A percentile compares a stretch with the other conserved stretches of the same genome.
phyloP scores from a whole-genome alignment of 2,888 invertebrate genomes.

The Thereva unica region DNA sequence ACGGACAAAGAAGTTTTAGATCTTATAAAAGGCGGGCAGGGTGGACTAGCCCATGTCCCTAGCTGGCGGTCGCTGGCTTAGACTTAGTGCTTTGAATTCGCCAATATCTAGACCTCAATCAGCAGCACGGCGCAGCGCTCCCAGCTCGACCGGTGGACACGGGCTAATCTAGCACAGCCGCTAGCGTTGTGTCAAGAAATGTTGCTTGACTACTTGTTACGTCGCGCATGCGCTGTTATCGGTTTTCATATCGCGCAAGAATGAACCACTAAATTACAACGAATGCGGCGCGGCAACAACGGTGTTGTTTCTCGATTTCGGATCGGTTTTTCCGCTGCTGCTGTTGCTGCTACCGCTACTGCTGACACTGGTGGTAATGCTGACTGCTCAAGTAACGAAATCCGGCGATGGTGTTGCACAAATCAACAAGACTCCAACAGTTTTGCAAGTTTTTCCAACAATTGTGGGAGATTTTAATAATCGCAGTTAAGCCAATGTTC shows the following conservation, averaged over 20 bases:
- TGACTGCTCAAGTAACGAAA: not conserved
- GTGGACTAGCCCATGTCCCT: no score
- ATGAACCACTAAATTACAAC: constrained; percentile 16
- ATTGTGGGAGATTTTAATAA: constrained; percentile 19
- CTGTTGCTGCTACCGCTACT: no score
- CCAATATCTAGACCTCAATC: not conserved
- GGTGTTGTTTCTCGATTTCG: no score
- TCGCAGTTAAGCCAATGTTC: not conserved
- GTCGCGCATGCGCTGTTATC: constrained; percentile 4
- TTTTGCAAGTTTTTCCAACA: constrained; percentile 5
- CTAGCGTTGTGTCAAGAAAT: constrained; percentile 4
- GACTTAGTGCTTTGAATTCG: no score
- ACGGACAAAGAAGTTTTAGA: no score
- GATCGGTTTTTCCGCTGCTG: not conserved
- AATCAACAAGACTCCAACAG: constrained; percentile 1
- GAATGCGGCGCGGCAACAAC: not conserved
- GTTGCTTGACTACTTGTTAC: constrained; percentile 11
- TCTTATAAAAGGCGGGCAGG: no score
- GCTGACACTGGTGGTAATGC: no score
- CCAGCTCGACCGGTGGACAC: not conserved
- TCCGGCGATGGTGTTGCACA: not conserved
- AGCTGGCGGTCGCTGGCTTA: no score
- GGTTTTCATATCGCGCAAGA: constrained; percentile 11
- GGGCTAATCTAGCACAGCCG: constrained; percentile 4
- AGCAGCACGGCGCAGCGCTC: not conserved